phyloP scores from a whole-genome alignment of 2,113 vertebrate genomes.

The Pterocles orientalis region DNA sequence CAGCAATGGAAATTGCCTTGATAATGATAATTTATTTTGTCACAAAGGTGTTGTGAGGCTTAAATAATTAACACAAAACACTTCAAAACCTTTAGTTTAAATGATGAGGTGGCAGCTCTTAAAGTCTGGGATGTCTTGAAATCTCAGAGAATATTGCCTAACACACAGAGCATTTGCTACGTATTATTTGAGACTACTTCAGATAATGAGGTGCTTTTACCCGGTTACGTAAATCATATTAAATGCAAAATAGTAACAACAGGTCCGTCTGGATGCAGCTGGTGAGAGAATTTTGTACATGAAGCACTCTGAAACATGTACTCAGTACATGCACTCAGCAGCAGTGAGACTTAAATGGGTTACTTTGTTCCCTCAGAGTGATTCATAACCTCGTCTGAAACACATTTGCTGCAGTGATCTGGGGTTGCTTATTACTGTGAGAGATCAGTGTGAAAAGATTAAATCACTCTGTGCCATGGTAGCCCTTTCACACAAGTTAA shows the following conservation, averaged over 20 bases:
- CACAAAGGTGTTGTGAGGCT: not conserved
- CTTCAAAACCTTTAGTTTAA: not conserved
- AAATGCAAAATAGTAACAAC: not conserved
- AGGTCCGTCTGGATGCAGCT: not conserved
- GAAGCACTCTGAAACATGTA: not conserved
- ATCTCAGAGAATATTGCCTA: not conserved
- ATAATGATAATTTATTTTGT: not conserved
- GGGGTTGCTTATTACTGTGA: not conserved
- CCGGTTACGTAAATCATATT: not conserved
- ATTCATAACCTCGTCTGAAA: constrained; percentile 16
- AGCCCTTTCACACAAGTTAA: not conserved
- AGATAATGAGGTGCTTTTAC: not conserved
- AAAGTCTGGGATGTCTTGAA: not conserved
- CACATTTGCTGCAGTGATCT: not conserved
- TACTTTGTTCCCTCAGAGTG: not conserved
- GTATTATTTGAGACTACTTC: not conserved
- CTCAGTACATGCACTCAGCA: not conserved
- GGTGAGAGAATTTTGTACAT: not conserved
- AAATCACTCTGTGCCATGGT: not conserved
- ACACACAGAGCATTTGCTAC: not conserved
- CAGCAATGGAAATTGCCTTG: not conserved
- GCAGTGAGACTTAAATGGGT: not conserved
- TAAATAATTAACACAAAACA: not conserved
- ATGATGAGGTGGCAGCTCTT: not conserved
- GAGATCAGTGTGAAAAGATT: constrained; percentile 3